Evolutionary conservation across 2,113 vertebrate species (phyloP), one percentile per base, ranked within the genome.

Genomic region (Formicarius rufipectus): DNA sequence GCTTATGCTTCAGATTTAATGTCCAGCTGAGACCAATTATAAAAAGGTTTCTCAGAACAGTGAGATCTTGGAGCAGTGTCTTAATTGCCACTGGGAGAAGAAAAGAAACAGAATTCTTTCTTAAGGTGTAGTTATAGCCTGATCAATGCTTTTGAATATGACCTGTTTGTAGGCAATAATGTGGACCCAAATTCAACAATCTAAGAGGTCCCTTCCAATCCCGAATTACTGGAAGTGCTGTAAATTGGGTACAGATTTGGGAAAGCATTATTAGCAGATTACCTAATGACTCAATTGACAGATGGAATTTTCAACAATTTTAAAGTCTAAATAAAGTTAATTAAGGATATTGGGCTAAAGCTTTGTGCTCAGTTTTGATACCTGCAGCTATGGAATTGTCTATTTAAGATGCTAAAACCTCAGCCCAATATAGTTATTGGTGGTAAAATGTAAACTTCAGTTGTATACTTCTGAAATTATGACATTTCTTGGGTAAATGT

Each of bases 21-120:
- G 50, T 73, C 74, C 75, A 93, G 75, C 59, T 87, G 87, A 83
- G 84, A 93, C 94, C 78, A 97, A 91, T 95, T 80, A 84, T 82
- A 83, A 82, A 67, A 88, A 79, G 8, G 24, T 55, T 92, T 92
- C 83, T 88, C 45, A 67, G 67, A 92, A 92, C 67, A 92, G 55
- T 1, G 3, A 77, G 88, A 74, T 74, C 86, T 90, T 74, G 59
- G 24, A 90, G 39, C 50, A 55, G 45, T 71, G 28, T 83, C 37
- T 80, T 66, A 86, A 67, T 73, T 90, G 76, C 30, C 2, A 0
- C 17, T 27, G 44, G 18, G 66, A 80, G 63, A 83, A 67, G 23
- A 45, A 77, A 58, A 73, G 37, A 7, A 71, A 25, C 69, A 0
- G 1, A 9, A 40, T 6, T 3, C 12, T 73, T 83, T 85, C n/a